phyloP scores from a whole-genome alignment of 2,113 vertebrate genomes.

The Oncorhynchus clarkii region DNA sequence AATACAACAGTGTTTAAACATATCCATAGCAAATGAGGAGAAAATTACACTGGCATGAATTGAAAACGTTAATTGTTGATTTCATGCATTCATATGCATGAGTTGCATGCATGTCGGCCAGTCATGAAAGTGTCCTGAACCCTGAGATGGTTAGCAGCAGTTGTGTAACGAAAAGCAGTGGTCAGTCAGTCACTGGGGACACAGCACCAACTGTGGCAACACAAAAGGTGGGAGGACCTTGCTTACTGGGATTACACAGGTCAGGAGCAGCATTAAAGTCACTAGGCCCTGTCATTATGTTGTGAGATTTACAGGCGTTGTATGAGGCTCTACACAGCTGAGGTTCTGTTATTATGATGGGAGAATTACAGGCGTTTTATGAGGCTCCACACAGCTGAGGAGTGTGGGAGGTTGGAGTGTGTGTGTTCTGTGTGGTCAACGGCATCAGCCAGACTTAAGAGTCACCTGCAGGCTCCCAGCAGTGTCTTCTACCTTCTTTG shows the following conservation, averaged over 20 bases:
- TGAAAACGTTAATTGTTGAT: background rate
- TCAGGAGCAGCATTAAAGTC: conserved; percentile 23
- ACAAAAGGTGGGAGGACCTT: conserved; percentile 23
- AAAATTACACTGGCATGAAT: background rate
- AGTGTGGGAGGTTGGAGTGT: background rate
- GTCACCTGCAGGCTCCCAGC: too few relatives aligned
- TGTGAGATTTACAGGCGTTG: too few relatives aligned
- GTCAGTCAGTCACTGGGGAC: background rate
- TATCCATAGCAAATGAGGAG: background rate
- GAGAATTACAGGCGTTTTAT: conserved; percentile 42
- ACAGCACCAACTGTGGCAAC: conserved; percentile 45
- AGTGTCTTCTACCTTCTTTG: too few relatives aligned
- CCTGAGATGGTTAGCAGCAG: conserved; percentile 11
- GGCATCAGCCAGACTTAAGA: too few relatives aligned
- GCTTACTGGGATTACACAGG: conserved; percentile 36
- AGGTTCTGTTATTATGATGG: too few relatives aligned
- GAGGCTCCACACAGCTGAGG: conserved; percentile 21
- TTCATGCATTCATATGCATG: background rate
- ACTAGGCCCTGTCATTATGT: background rate
- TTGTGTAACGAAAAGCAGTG: conserved; percentile 5
- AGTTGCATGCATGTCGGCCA: background rate
- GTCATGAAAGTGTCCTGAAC: background rate
- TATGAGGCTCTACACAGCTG: too few relatives aligned
- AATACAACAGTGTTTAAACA: too few relatives aligned
- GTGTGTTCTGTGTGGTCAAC: conserved; percentile 17